A percentile compares a stretch with the other conserved stretches of the same genome.
phyloP scores from a whole-genome alignment of 1,140 invertebrate species.

The Drosophila rufa region DNA sequence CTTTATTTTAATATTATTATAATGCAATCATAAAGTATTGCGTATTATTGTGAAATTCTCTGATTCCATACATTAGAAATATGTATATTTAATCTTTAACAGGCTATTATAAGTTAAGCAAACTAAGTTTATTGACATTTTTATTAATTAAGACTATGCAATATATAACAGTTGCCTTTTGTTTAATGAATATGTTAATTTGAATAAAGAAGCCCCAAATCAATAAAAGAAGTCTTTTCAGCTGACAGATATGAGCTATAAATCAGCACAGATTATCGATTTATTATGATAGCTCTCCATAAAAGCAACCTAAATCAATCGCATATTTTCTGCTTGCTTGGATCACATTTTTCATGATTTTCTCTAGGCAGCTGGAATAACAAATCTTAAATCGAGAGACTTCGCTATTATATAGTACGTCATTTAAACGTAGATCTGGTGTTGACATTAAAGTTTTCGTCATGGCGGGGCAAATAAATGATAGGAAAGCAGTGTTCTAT shows the following conservation, averaged over 20 bases:
- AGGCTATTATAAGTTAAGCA: no score
- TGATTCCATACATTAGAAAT: no score
- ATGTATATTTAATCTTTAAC: background rate
- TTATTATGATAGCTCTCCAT: background rate
- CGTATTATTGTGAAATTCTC: background rate
- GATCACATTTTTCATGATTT: background rate
- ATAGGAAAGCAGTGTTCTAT: conserved; percentile 2
- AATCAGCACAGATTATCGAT: background rate
- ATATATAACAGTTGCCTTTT: background rate
- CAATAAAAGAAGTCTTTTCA: background rate
- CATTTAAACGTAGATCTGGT: conserved; percentile 13
- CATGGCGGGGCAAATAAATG: conserved; percentile 30
- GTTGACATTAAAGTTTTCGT: conserved; percentile 25
- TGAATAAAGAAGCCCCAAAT: background rate
- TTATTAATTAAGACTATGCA: background rate
- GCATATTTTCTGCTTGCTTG: background rate
- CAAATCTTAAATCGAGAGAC: background rate
- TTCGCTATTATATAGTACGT: conserved; percentile 3
- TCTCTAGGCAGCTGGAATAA: conserved; percentile 9
- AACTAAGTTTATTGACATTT: no score
- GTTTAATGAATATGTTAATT: background rate
- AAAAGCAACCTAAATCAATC: background rate
- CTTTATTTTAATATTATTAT: conserved; percentile 9
- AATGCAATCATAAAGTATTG: background rate
- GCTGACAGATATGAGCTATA: background rate